Base-by-base conservation (phyloP, 2,797 vertebrate genomes). In the Champsocephalus gunnari region DNA sequence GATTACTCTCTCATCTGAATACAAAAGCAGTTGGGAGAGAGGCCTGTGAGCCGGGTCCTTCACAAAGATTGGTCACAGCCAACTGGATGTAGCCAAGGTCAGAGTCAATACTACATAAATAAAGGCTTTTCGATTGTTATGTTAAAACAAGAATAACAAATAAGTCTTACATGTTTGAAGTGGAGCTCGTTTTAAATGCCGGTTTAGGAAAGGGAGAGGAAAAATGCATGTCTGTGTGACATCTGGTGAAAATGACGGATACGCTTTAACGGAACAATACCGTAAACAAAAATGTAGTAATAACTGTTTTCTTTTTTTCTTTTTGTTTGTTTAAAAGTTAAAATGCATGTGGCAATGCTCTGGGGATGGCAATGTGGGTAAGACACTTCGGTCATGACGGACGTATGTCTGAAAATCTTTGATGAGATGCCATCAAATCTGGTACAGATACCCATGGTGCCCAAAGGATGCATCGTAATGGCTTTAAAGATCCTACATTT, bases 1-100 rank as follows among this genome's bases (percentile, higher is more conserved):
- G 72, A 92, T 93, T 94, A 94, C 55, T 53, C 62, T 84, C 90
- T 91, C 83, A 93, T 94, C 93, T 93, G 92, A 94, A 94, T 93
- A 94, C 92, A 93, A 93, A 94, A 94, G 92, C 87, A 91, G 76
- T 80, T 73, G 87, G 82, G 5, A 77, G 72, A 77, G 81, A 80
- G 78, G 88, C 84, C 88, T 80, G 77, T 63, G 87, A 85, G 81
- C 79, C 4, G 41, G 66, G 74, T 79, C 83, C 84, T 89, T 91
- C 92, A 88, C 61, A 85, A 70, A 87, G 81, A 92, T 91, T 89
- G 87, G 92, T 92, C 93, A 92, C 92, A 92, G 84, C 83, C 75
- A 82, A 85, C 69, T 85, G 76, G 83, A 82, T 73, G 74, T 53
- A 84, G 71, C 58, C 67, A 63, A 79, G 84, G 90, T 89, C 83